phyloP scores from a whole-genome alignment of 2,113 vertebrate species.

The Nycticebus coucang region DNA sequence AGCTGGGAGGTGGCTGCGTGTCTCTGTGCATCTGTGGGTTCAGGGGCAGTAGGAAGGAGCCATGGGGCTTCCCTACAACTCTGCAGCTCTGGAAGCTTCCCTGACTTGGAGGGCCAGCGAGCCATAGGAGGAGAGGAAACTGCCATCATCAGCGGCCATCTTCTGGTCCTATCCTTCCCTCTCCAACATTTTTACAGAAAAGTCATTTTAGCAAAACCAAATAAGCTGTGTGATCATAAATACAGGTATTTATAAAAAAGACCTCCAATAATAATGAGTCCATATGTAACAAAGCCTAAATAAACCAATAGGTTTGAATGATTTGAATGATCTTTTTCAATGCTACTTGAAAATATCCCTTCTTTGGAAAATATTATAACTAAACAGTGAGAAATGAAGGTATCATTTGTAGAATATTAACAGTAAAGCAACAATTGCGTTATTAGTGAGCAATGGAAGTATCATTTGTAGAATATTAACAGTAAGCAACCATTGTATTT shows the following conservation, averaged over 20 bases:
- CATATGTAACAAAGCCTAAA: accelerated
- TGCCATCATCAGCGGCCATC: neutral
- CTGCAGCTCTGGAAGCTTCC: neutral
- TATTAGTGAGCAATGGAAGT: neutral
- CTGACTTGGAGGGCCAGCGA: neutral
- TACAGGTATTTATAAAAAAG: neutral
- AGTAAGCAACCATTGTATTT: neutral
- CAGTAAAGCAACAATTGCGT: neutral
- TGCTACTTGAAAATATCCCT: neutral
- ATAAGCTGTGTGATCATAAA: neutral
- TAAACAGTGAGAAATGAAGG: neutral
- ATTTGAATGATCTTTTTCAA: neutral
- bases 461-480: neutral
- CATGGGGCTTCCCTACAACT: neutral
- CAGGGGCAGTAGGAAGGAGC: neutral
- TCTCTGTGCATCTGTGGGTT: neutral
- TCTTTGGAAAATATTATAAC: neutral
- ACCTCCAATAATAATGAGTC: neutral
- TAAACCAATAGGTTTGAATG: neutral
- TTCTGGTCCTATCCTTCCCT: neutral
- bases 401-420: neutral
- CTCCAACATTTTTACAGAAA: neutral
- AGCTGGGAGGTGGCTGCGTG: accelerated
- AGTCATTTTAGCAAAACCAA: neutral
- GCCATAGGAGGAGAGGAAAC: neutral